Evolutionary conservation across 1,140 invertebrate species (phyloP).

Genomic region (Leptopilina boulardi): DNA sequence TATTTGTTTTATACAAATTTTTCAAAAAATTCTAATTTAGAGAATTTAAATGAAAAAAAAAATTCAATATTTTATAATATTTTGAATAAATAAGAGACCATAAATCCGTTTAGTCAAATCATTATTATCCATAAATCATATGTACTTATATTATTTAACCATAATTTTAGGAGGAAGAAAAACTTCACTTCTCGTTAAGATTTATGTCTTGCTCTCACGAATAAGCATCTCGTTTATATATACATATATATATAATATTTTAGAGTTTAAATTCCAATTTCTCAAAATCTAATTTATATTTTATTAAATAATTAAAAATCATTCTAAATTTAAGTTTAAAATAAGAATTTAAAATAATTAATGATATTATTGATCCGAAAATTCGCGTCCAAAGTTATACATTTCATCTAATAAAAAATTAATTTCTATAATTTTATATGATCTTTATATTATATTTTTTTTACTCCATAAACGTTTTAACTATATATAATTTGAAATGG

Average conservation of each 20-base stretch:
- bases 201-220: not conserved
- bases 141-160: conserved; percentile 10
- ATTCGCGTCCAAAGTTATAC: too few species aligned
- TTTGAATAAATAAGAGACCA: not conserved
- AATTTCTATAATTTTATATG: too few species aligned
- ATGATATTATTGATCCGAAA: too few species aligned
- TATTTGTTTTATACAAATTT: too few species aligned
- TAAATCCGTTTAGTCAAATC: conserved; percentile 19
- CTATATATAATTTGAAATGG: not conserved
- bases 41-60: not conserved
- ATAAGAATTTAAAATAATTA: too few species aligned
- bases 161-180: not conserved
- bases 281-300: too few species aligned
- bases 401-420: too few species aligned
- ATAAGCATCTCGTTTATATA: not conserved
- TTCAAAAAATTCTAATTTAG: not conserved
- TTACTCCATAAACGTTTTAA: not conserved
- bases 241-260: too few species aligned
- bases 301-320: too few species aligned
- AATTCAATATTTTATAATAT: not conserved
- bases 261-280: too few species aligned
- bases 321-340: too few species aligned
- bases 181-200: not conserved
- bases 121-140: conserved; percentile 24
- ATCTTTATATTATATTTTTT: too few species aligned